Base-by-base conservation (phyloP, 2,113 vertebrate species). In the Scalopus aquaticus region DNA sequence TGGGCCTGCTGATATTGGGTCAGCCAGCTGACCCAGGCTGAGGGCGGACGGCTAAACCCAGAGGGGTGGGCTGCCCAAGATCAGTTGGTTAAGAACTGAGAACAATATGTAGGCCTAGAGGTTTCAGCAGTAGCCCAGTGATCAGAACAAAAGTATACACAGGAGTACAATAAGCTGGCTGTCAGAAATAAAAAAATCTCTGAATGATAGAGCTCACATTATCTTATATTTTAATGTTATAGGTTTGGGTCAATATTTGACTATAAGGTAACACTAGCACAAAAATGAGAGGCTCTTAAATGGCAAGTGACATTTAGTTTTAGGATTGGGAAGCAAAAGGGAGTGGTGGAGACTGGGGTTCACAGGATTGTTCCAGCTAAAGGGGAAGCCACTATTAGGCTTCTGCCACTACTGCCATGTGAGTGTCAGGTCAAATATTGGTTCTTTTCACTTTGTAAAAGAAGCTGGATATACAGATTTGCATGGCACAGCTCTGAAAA, bases 361-460 rank as follows among this genome's bases (percentile, higher is more conserved):
- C 26, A 82, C 9, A 20, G 67, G 70, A 73, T 1, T 3, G 8
- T 3, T 3, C 30, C 19, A 13, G 42, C 58, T 54, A 26, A 62
- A 54, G 30, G 17, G 15, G 11, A 15, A 64, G 60, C 13, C 20
- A 35, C 64, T 24, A 39, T 39, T 26, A 9, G 37, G n/a, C 28
- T 79, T 39, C 24, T 19, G 24, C 1, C 2, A 46, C 82, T 32
- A 37, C 69, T 28, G 9, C 54, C 35, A 32, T 3, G 12, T 37
- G 28, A 12, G 6, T 1, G 2, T 46, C 60, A 73, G 28, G 3
- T 74, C 9, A 28, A 74, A 86, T 46, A 4, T 10, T 80, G 11
- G 39, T 4, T 16, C 32, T 65, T 94, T 44, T 49, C 37, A 58
- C 72, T 79, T 93, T 76, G 87, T 37, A 65, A 91, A 44, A 80